phyloP scores from a whole-genome alignment of 2,797 vertebrate genomes.

The Neopelma chrysocephalum region DNA sequence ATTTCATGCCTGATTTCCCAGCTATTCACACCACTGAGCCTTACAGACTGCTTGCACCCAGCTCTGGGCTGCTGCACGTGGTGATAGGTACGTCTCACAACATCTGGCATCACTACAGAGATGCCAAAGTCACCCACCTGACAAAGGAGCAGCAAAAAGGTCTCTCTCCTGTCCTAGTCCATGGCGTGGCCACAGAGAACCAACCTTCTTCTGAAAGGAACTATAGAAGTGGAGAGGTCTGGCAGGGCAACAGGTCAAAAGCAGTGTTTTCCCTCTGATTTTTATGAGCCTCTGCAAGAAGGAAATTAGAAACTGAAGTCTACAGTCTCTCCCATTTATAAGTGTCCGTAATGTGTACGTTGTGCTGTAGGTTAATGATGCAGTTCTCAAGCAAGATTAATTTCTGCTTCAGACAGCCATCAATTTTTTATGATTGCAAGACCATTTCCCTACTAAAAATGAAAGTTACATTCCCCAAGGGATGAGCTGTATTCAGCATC shows the following conservation, averaged over 20 bases:
- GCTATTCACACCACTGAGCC: background rate
- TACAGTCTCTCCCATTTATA: conserved; percentile 39
- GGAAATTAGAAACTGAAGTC: conserved; percentile 54
- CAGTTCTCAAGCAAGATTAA: conserved; percentile 60
- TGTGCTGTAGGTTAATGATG: conserved; percentile 62
- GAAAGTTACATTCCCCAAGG: background rate
- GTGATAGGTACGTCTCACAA: background rate
- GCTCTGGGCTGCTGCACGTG: background rate
- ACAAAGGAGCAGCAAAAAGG: background rate
- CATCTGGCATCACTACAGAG: background rate
- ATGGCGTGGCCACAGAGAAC: background rate
- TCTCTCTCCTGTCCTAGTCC: background rate
- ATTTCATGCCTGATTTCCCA: background rate
- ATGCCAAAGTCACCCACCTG: background rate
- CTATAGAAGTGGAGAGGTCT: background rate
- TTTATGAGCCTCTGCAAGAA: conserved; percentile 41
- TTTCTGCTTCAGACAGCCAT: conserved; percentile 47
- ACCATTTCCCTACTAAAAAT: conserved; percentile 44
- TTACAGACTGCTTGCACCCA: background rate
- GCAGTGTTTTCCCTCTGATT: background rate
- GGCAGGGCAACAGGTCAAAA: background rate
- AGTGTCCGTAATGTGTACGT: background rate
- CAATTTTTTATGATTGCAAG: conserved; percentile 57
- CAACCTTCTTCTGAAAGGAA: background rate
- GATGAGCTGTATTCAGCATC: background rate